phyloP scores from a whole-genome alignment of 2,113 vertebrate genomes.

The Ammospiza nelsoni region DNA sequence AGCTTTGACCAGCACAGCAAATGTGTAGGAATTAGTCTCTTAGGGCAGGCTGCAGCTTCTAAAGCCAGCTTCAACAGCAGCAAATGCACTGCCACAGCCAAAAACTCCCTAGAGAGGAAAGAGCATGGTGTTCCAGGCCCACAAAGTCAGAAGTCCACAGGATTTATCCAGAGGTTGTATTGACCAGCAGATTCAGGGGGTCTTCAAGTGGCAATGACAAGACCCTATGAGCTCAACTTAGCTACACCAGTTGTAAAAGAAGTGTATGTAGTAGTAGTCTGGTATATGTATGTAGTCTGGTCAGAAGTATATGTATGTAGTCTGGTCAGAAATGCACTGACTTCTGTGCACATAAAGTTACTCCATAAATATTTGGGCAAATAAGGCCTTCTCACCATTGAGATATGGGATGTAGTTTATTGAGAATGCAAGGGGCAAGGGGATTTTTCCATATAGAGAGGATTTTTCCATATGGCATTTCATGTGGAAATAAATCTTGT shows the following conservation, averaged over 20 bases:
- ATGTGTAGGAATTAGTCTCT: constrained; percentile 12
- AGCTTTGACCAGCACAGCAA: constrained; percentile 21
- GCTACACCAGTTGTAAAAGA: background rate
- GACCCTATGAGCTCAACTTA: background rate
- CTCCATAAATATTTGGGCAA: background rate
- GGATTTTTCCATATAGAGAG: background rate
- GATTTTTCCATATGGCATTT: background rate
- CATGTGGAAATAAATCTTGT: fast-evolving
- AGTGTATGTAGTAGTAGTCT: fast-evolving
- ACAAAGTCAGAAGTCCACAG: background rate
- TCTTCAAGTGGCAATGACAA: background rate
- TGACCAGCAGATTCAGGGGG: background rate
- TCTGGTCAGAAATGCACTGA: background rate
- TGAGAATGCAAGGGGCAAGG: background rate
- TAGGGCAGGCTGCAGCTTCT: background rate
- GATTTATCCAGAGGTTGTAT: background rate
- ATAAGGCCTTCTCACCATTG: background rate
- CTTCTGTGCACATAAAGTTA: background rate
- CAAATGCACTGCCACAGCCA: background rate
- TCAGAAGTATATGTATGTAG: too few species aligned
- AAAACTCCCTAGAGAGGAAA: background rate
- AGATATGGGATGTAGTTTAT: background rate
- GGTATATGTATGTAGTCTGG: too few species aligned
- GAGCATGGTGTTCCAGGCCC: background rate
- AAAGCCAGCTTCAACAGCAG: background rate